phyloP scores from a whole-genome alignment of 2,888 invertebrate genomes.

The Lochmaea crataegi region DNA sequence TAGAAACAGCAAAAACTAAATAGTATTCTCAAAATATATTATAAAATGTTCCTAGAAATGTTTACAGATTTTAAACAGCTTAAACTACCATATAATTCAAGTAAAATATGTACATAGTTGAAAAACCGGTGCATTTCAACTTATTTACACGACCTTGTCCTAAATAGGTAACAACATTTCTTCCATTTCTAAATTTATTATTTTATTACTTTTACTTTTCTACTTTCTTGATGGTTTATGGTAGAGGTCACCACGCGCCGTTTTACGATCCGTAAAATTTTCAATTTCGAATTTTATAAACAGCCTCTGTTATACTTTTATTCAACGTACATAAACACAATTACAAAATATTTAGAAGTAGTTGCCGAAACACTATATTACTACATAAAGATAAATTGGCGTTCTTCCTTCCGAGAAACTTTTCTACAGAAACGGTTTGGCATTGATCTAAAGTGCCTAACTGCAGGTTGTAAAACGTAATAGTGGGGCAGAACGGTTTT shows the following conservation, averaged over 20 bases:
- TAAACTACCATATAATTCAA: neutral
- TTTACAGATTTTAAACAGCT: neutral
- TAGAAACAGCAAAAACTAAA: too few relatives aligned
- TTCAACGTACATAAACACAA: conserved; percentile 9
- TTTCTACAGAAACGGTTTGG: conserved; percentile 10
- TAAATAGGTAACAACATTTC: conserved; percentile 16
- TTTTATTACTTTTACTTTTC: conserved; percentile 23
- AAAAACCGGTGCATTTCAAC: neutral
- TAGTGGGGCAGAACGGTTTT: conserved; percentile 15
- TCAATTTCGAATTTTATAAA: conserved; percentile 4
- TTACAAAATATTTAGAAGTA: conserved; percentile 14
- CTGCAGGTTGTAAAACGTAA: conserved; percentile 18
- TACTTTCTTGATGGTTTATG: conserved; percentile 9
- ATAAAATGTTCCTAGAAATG: too few relatives aligned
- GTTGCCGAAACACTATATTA: conserved; percentile 6
- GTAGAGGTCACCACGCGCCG: conserved; percentile 11
- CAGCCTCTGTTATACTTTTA: conserved; percentile 1
- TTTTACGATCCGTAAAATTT: conserved; percentile 19
- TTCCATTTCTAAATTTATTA: conserved; percentile 12
- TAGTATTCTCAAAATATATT: too few relatives aligned
- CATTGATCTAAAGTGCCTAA: conserved; percentile 8
- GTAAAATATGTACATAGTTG: neutral
- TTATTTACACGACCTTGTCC: conserved; percentile 14
- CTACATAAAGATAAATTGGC: conserved; percentile 3
- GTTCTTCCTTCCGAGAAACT: conserved; percentile 14